Conservation (phyloP, 2,113 vertebrate genomes). For the Varanus salvator region DNA sequence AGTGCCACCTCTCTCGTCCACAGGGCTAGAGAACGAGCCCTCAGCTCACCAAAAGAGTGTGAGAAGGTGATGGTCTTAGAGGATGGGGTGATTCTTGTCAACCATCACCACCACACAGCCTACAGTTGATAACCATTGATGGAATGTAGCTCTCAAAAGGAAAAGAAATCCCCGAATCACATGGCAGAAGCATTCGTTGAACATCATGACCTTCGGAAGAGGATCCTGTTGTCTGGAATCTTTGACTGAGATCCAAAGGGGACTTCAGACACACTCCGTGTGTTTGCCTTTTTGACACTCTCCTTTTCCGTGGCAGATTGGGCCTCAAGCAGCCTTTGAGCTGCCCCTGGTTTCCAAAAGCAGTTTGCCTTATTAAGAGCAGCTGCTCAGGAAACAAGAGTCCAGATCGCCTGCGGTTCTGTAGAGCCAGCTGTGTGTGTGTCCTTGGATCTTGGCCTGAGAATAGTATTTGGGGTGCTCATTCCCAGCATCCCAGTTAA, state of each 20-base stretch:
- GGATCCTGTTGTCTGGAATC: background rate
- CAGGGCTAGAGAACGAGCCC: too few species aligned
- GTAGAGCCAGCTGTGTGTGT: background rate
- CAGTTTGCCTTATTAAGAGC: background rate
- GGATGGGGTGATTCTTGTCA: background rate
- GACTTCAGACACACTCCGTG: background rate
- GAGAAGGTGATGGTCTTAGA: background rate
- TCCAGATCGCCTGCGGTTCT: background rate
- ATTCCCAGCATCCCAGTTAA: background rate
- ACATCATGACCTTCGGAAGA: too few species aligned
- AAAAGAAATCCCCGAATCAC: background rate
- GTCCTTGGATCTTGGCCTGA: background rate
- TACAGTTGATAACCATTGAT: background rate
- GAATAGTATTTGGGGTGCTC: background rate
- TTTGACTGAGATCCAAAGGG: background rate
- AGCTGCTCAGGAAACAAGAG: background rate
- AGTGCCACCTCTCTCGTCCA: background rate
- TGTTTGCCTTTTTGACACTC: background rate
- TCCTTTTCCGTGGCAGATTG: background rate
- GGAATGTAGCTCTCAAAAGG: background rate
- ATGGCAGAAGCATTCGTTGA: background rate
- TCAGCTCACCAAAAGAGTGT: background rate
- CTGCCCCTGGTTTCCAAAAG: background rate
- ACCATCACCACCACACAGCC: background rate
- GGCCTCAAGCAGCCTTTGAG: background rate